These are phyloP conservation scores for Plutella xylostella DNA, from an alignment of 2,888 invertebrate species.

Conservation along the genomic window DNA sequence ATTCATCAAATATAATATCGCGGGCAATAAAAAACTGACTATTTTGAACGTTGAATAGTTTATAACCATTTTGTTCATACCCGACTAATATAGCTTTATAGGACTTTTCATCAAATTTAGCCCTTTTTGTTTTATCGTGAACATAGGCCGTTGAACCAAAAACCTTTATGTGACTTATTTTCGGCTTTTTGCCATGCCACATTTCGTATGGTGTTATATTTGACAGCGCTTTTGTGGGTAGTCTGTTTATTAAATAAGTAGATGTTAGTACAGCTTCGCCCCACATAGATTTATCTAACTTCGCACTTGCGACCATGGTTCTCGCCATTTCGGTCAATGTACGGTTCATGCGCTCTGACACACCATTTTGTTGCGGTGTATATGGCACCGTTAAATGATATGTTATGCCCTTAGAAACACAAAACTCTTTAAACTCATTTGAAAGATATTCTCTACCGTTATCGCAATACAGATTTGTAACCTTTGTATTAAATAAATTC, in stretches of 20 bases:
- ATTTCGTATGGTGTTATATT: slow-evolving; percentile 34
- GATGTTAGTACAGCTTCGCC: slow-evolving; percentile 34
- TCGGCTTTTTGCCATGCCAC: slow-evolving; percentile 32
- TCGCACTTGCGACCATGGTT: slow-evolving; percentile 10
- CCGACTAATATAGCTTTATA: slow-evolving; percentile 30
- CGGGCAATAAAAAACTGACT: slow-evolving; percentile 25
- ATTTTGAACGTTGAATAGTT: slow-evolving; percentile 26
- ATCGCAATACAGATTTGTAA: background rate
- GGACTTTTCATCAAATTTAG: slow-evolving; percentile 31
- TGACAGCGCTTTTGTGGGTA: slow-evolving; percentile 29
- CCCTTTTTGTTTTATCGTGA: slow-evolving; percentile 27
- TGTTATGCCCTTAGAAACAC: background rate
- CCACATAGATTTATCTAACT: slow-evolving; percentile 30
- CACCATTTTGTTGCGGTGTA: background rate
- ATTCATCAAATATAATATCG: slow-evolving; percentile 32
- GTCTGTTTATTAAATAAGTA: slow-evolving; percentile 31
- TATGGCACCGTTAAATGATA: background rate
- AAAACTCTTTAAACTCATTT: background rate
- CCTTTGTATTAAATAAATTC: background rate
- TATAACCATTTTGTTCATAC: slow-evolving; percentile 31
- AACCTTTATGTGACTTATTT: slow-evolving; percentile 25
- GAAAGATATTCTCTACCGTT: background rate
- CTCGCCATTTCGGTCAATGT: background rate
- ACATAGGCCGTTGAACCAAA: slow-evolving; percentile 30
- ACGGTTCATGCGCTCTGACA: background rate